Evolutionary conservation across 1,140 invertebrate genomes (phyloP), one percentile per base, ranked within the genome.

Genomic region (Thaumatotibia leucotreta): DNA sequence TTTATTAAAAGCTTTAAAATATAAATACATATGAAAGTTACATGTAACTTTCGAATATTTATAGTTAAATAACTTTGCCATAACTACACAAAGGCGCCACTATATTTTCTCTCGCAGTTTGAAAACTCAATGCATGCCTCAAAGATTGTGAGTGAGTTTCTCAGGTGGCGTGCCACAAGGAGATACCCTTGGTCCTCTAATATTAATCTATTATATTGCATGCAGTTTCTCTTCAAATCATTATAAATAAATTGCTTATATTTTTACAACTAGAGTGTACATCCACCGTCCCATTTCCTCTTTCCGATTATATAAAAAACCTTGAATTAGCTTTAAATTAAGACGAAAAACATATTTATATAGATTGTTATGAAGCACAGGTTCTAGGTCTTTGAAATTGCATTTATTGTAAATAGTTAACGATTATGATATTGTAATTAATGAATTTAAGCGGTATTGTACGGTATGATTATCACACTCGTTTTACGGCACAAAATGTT

Each of bases 401-500:
- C 86, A 89, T 90, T 86, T 87, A 88, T 83, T 86, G 83, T 86
- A 83, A 80, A 89, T 89, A 89, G 86, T 85, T 86, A 83, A 75
- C 68, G 65, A 70, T 70, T 67, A 79, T 71, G 49, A 72, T 77
- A 76, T 73, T 72, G 68, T 82, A 80, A 76, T 23, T 61, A 61
- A 61, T 61, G 22, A 61, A 50, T 75, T 58, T 86, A 86, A 85
- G 80, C 76, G 76, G 76, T 84, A 87, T 70, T 73, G 74, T 84
- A 87, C 78, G 78, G 86, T 88, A 84, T 83, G 81, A 61, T 29
- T 71, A 73, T 79, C 82, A 88, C 88, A 90, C 88, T 90, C 86
- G 88, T 90, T 90, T 90, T 90, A 86, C 79, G 85, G 88, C 88
- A 90, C 88, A 90, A 90, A 89, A 85, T 86, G 82, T 88, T 90